Evolutionary conservation across 2,888 invertebrate species (phyloP).

Genomic region (Drosophila kuntzei): DNA sequence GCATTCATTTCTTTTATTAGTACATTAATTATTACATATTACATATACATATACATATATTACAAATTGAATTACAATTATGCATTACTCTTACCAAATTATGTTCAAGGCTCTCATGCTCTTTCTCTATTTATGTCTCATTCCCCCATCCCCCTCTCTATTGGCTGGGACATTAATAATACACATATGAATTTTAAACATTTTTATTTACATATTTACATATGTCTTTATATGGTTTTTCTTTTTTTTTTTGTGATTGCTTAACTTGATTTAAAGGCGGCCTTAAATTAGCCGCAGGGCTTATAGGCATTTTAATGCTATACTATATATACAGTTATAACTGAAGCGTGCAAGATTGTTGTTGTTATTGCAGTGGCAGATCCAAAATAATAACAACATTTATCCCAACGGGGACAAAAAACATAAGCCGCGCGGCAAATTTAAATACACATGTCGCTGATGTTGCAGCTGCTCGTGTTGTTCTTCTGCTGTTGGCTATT

Average conservation of each 20-base stretch:
- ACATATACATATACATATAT: too few relatives aligned
- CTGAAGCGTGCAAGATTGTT: constrained; percentile 39
- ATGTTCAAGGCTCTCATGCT: background rate
- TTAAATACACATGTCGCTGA: constrained; percentile 77
- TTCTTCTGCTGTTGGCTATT: constrained; percentile 66
- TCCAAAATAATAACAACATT: constrained; percentile 70
- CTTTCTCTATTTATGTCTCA: background rate
- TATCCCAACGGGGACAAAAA: constrained; percentile 66
- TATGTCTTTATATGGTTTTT: background rate
- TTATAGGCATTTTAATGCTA: constrained; percentile 32
- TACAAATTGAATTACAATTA: background rate
- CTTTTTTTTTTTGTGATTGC: constrained; percentile 3
- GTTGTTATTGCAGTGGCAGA: constrained; percentile 39
- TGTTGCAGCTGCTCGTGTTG: constrained; percentile 60
- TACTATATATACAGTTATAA: constrained; percentile 4
- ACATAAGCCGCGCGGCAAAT: constrained; percentile 78
- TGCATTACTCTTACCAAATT: background rate
- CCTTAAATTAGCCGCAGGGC: constrained; percentile 38
- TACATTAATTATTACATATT: too few relatives aligned
- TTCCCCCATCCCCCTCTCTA: background rate
- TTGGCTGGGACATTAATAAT: background rate
- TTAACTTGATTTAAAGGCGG: constrained; percentile 29
- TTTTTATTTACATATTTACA: constrained; percentile 9
- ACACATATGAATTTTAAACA: constrained; percentile 4
- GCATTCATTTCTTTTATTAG: too few relatives aligned